Base-by-base conservation (phyloP, 2,113 vertebrate species). In the Eublepharis macularius region DNA sequence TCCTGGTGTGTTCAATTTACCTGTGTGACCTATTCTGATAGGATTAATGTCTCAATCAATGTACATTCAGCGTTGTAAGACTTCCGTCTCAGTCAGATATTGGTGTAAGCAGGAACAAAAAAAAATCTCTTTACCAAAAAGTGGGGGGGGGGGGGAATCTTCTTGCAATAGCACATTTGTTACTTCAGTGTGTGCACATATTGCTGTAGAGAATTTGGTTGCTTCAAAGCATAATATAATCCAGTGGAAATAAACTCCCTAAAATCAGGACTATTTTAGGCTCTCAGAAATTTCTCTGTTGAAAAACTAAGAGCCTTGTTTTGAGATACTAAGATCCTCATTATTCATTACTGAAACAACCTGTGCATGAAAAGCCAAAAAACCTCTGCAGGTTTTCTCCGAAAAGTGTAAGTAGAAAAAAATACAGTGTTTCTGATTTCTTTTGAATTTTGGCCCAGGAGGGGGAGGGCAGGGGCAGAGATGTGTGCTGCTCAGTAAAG, bases 241-340 rank as follows among this genome's bases (percentile, higher is more conserved):
- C 83, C 83, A 79, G 32, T 17, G 66, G 49, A 49, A 85, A 85
- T 72, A 60, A 26, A 72, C 13, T 70, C 72, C 36, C 32, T 78
- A 45, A 85, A 72, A 79, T 60, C 57, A 51, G 54, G 79, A 79
- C 21, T 54, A 34, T 85, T 79, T 85, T 79, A 54, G 51, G 57
- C 39, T 85, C 36, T n/a, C 73, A 12, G 54, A 85, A 85, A 60
- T 79, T 43, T 36, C n/a, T 79, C 32, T 79, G 76, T 70, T 60
- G 29, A 45, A 70, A 85, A 72, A 60, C 66, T 51, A 9, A 60
- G 13, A 26, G 29, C 32, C 8, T 19, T 45, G 49, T 63, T 85
- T 78, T 72, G 76, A 79, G 32, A 72, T 60, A 72, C 66, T 39
- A 85, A 79, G 36, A 60, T 78, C 69, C 54, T 49, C 69, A 60